Evolutionary conservation across 2,888 invertebrate species (phyloP).

Genomic region (Entomobrya proxima): DNA sequence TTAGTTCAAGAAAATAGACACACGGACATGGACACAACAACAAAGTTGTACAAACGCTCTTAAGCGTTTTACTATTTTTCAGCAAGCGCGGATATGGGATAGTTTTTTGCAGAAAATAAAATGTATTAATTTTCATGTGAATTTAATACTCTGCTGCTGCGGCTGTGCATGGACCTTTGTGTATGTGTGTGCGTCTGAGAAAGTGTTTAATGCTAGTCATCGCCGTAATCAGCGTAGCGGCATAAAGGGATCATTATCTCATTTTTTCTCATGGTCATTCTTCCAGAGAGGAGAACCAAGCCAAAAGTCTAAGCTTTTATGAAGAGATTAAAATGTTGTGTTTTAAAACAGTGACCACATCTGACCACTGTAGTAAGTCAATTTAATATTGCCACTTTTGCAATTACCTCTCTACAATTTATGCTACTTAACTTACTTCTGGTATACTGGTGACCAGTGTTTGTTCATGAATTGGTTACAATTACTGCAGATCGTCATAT

Average conservation of each 20-base stretch:
- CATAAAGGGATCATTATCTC: constrained; percentile 18
- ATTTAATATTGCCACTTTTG: no score
- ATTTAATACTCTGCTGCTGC: neutral
- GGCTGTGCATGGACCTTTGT: neutral
- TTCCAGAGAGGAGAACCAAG: constrained; percentile 20
- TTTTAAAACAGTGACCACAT: no score
- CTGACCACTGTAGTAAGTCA: neutral
- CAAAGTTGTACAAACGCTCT: neutral
- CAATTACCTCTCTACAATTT: no score
- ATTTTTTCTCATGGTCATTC: constrained; percentile 46
- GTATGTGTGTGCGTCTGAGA: neutral
- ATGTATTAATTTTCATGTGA: constrained; percentile 32
- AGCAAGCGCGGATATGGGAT: neutral
- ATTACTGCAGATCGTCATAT: no score
- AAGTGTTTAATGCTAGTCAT: neutral
- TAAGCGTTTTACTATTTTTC: no score
- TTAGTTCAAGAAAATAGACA: constrained; percentile 5
- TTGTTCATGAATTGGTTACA: no score
- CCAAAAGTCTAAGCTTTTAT: no score
- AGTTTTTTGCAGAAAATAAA: neutral
- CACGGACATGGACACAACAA: neutral
- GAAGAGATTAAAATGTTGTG: no score
- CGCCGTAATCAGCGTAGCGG: neutral
- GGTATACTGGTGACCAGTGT: no score
- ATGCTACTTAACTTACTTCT: no score